These are phyloP conservation scores for Formicarius rufipectus DNA, from an alignment of 2,113 vertebrate genomes.

Conservation along the genomic window DNA sequence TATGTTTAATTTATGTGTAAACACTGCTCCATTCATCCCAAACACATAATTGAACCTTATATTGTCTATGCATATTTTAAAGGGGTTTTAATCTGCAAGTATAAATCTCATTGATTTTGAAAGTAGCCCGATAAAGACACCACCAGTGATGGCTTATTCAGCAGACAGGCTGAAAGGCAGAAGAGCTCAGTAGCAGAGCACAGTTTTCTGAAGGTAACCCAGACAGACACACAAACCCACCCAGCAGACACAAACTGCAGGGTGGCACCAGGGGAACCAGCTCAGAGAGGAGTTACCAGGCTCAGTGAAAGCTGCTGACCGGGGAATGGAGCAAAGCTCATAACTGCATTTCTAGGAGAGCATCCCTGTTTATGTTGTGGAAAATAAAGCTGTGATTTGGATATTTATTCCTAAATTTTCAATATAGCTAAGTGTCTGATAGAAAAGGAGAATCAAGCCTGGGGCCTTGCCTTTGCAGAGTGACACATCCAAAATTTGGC, in stretches of 20 bases:
- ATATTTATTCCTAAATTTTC: not conserved
- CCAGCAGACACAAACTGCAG: not conserved
- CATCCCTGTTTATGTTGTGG: not conserved
- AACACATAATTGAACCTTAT: constrained; percentile 45
- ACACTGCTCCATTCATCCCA: not conserved
- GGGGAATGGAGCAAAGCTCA: not conserved
- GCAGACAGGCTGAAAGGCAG: not conserved
- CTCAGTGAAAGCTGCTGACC: not conserved
- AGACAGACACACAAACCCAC: not conserved
- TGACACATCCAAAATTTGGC: not conserved
- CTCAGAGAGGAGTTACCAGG: not conserved
- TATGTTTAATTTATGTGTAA: constrained; percentile 54
- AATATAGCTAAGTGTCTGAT: not conserved
- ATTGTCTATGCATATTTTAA: constrained; percentile 40
- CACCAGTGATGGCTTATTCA: not conserved
- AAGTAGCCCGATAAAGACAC: constrained; percentile 5
- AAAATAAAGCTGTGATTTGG: not conserved
- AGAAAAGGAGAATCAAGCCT: not conserved
- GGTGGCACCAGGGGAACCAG: not conserved
- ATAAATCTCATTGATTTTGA: constrained; percentile 52
- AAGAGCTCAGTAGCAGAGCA: not conserved
- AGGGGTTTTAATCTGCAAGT: constrained; percentile 56
- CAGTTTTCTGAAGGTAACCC: not conserved
- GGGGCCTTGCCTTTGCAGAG: not conserved
- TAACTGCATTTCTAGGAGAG: not conserved